phyloP scores from a whole-genome alignment of 2,797 vertebrate species.

The Kryptolebias ocellatus region DNA sequence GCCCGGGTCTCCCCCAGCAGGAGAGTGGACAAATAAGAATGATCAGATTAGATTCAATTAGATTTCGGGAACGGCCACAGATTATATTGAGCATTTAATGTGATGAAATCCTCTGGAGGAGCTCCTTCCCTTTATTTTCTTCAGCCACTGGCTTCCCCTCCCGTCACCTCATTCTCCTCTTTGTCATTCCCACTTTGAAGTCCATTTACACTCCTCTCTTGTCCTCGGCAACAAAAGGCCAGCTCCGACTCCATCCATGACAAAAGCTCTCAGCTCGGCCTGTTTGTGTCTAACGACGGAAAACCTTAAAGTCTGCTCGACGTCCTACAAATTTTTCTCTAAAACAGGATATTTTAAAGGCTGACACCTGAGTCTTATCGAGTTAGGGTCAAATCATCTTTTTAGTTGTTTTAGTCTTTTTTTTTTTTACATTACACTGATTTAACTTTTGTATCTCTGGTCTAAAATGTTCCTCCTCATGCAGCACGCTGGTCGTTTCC shows the following conservation, averaged over 20 bases:
- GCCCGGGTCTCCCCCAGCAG: not conserved
- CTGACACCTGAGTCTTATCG: too few species aligned
- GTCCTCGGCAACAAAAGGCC: slow-evolving; percentile 56
- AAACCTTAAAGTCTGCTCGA: not conserved
- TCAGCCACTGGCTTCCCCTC: slow-evolving; percentile 33
- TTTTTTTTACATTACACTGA: too few species aligned
- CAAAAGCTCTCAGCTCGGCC: slow-evolving; percentile 54
- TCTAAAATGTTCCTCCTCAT: too few species aligned
- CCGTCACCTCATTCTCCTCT: slow-evolving; percentile 57
- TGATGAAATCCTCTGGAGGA: slow-evolving; percentile 20
- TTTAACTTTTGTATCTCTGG: too few species aligned
- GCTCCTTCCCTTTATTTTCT: slow-evolving; percentile 27
- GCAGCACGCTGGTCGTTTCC: too few species aligned
- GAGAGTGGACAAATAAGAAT: not conserved
- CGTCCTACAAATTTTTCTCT: too few species aligned
- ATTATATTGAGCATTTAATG: slow-evolving; percentile 26
- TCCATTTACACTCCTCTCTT: slow-evolving; percentile 38
- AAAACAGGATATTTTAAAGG: too few species aligned
- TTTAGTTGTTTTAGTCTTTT: too few species aligned
- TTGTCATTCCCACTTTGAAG: slow-evolving; percentile 73
- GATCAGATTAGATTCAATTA: not conserved
- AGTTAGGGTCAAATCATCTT: too few species aligned
- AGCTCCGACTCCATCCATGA: slow-evolving; percentile 51
- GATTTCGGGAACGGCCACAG: not conserved
- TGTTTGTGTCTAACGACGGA: slow-evolving; percentile 26